Conservation (phyloP, 2,113 vertebrate genomes). For the Salvelinus namaycush region DNA sequence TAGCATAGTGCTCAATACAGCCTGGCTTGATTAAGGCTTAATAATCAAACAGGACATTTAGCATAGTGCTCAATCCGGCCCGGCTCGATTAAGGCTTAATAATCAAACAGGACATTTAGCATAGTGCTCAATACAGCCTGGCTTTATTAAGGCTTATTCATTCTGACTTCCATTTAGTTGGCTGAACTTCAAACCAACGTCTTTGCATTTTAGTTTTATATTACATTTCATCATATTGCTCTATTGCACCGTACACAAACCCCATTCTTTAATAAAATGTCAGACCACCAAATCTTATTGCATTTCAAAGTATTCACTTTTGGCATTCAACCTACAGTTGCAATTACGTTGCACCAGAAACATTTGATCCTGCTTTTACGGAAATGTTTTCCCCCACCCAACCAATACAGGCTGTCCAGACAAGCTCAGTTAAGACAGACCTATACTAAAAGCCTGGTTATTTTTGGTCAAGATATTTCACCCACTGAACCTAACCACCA, state of each 20-base stretch:
- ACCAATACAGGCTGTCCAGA: neutral
- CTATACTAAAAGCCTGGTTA: neutral
- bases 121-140: neutral
- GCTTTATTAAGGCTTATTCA: neutral
- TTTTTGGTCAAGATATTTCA: constrained; percentile 2
- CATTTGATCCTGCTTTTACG: no score
- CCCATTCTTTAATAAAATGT: constrained; percentile 49
- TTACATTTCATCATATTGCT: constrained; percentile 23
- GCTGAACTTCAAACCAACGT: constrained; percentile 15
- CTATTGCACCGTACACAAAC: constrained; percentile 15
- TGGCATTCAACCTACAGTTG: no score
- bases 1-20: neutral
- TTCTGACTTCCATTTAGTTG: constrained; percentile 31
- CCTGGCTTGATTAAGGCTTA: neutral
- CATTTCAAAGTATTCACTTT: no score
- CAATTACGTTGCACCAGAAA: no score
- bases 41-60: neutral
- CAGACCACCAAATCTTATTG: no score
- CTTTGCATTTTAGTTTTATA: constrained; percentile 18
- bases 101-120: neutral
- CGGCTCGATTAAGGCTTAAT: neutral
- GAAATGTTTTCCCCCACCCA: neutral
- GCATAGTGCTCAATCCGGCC: neutral
- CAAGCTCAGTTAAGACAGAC: neutral
- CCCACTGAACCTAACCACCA: neutral